A percentile compares a stretch with the other conserved stretches of the same genome.
Evolutionary conservation across 2,113 vertebrate genomes (phyloP).

Genomic region (Trichechus manatus): DNA sequence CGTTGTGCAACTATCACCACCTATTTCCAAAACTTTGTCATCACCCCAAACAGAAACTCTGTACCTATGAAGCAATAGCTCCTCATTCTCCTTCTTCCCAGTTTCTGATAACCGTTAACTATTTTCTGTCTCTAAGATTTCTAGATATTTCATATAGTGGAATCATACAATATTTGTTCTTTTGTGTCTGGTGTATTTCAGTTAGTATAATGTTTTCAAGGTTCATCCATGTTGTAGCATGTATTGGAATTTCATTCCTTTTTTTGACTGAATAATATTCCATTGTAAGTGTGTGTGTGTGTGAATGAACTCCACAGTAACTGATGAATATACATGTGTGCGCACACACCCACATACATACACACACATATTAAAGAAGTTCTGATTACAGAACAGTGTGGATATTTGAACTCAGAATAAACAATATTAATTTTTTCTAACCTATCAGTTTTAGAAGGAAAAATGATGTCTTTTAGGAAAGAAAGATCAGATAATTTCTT

Average conservation of each 20-base stretch:
- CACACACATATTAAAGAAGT: no score
- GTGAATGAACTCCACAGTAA: no score
- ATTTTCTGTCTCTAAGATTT: not conserved
- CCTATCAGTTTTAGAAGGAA: conserved; percentile 8
- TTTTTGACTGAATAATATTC: no score
- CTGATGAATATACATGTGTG: no score
- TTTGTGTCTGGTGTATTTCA: not conserved
- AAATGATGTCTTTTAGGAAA: not conserved
- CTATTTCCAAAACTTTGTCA: not conserved
- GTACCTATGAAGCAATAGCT: not conserved
- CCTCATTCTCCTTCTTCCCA: not conserved
- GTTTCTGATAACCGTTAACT: not conserved
- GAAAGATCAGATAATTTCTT: not conserved
- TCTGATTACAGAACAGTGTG: no score
- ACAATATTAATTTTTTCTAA: not conserved
- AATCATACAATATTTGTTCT: not conserved
- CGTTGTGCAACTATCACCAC: no score
- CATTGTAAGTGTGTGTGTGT: no score
- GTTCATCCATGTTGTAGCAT: not conserved
- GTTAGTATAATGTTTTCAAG: not conserved
- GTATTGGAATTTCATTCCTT: not conserved
- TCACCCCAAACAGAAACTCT: not conserved
- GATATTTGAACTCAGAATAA: not conserved
- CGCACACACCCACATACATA: no score
- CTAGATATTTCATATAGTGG: not conserved